A percentile compares a stretch with the other conserved stretches of the same genome.
phyloP scores from a whole-genome alignment of 2,888 invertebrate genomes.

The Philonicus albiceps region DNA sequence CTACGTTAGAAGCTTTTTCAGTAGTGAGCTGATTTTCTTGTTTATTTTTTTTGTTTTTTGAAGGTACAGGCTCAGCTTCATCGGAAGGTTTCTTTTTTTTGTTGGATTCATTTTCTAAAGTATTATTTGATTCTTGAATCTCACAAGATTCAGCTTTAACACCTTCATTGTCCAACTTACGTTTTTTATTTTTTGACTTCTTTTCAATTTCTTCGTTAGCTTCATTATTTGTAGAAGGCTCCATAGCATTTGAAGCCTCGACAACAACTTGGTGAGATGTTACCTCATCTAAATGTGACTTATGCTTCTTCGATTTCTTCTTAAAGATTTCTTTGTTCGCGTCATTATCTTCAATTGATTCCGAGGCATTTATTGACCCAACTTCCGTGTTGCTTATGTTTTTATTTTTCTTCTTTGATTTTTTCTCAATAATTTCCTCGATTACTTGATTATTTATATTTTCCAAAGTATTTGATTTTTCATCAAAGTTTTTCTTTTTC shows the following conservation, averaged over 20 bases:
- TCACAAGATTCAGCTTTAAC: neutral
- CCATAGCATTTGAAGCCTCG: neutral
- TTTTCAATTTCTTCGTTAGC: neutral
- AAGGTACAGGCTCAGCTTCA: neutral
- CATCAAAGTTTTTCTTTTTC: neutral
- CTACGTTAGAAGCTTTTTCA: neutral
- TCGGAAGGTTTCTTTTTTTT: neutral
- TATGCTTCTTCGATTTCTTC: neutral
- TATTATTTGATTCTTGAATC: neutral
- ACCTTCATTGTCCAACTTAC: neutral
- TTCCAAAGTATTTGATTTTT: neutral
- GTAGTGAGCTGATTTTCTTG: neutral
- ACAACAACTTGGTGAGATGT: neutral
- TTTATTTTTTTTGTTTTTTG: neutral
- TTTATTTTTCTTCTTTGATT: neutral
- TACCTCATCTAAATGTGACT: neutral
- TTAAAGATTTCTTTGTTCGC: neutral
- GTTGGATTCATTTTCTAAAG: neutral
- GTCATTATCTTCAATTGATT: neutral
- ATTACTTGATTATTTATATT: neutral
- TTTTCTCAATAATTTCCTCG: conserved; percentile 32
- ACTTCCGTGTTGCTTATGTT: neutral
- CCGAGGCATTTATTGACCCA: neutral
- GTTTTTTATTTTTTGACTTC: neutral
- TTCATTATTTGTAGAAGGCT: neutral